These are phyloP conservation scores for Corydoras sp. DNA, from an alignment of 2,113 vertebrate species.

Conservation along the genomic window DNA sequence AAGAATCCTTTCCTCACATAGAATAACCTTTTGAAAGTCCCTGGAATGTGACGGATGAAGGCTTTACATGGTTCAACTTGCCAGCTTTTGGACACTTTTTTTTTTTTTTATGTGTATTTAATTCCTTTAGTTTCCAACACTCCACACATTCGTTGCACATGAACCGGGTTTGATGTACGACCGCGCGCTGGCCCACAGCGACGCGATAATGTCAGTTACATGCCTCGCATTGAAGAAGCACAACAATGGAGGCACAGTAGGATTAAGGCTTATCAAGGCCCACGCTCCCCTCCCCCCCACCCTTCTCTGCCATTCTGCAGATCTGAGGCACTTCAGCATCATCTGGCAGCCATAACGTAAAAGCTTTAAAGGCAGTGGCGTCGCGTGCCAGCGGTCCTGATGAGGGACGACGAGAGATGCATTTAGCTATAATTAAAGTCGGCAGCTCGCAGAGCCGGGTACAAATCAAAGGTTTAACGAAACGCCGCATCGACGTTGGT, in stretches of 20 bases:
- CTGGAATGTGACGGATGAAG: no score
- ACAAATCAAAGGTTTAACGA: slow-evolving; percentile 32
- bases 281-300: neutral
- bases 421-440: slow-evolving; percentile 44
- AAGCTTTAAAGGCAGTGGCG: slow-evolving; percentile 23
- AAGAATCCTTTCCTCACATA: no score
- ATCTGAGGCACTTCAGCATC: slow-evolving; percentile 8
- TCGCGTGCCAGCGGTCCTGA: slow-evolving; percentile 26
- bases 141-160: no score
- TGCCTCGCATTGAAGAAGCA: slow-evolving; percentile 32
- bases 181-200: neutral
- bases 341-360: slow-evolving; percentile 13
- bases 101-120: no score
- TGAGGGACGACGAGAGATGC: slow-evolving; percentile 32
- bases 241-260: slow-evolving; percentile 19
- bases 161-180: no score
- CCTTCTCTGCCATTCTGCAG: neutral
- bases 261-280: slow-evolving; percentile 35
- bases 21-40: no score
- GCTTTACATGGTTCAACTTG: no score
- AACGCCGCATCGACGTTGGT: slow-evolving; percentile 3
- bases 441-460: neutral
- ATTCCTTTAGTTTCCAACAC: no score
- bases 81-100: no score
- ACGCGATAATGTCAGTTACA: slow-evolving; percentile 25